Conservation (phyloP, 2,113 vertebrate species). For the Caranx melampygus region DNA sequence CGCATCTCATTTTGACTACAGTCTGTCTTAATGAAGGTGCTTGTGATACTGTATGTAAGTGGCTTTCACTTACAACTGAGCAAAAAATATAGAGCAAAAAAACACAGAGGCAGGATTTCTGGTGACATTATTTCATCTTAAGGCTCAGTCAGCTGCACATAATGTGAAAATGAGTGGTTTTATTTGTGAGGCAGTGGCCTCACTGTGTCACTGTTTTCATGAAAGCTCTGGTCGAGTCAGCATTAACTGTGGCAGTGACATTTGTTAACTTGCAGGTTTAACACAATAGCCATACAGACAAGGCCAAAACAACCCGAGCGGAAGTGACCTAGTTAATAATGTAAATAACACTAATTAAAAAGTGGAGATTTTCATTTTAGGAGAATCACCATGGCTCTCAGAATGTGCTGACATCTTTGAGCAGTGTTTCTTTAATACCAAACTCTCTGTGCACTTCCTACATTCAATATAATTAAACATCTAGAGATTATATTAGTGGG, state of each 20-base stretch:
- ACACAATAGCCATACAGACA: not conserved
- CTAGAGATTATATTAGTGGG: constrained; percentile 28
- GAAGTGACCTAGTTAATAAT: not conserved
- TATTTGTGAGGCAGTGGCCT: no score
- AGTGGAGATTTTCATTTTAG: not conserved
- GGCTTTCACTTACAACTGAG: no score
- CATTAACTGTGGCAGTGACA: not conserved
- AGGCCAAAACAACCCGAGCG: not conserved
- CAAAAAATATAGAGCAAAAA: no score
- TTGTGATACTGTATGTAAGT: no score
- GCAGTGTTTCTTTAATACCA: not conserved
- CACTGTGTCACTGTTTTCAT: no score
- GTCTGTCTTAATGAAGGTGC: no score
- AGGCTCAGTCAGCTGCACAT: not conserved
- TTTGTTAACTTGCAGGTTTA: not conserved
- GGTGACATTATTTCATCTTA: not conserved
- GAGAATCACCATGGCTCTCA: not conserved
- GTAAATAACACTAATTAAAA: constrained; percentile 9
- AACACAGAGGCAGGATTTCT: no score
- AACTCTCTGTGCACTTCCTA: constrained; percentile 43
- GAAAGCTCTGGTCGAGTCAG: no score
- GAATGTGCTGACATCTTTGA: constrained; percentile 6
- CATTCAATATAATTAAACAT: constrained; percentile 50
- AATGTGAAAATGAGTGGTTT: no score
- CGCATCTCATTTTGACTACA: no score